Evolutionary conservation across 2,888 invertebrate species (phyloP), one percentile per base, ranked within the genome.

Genomic region (Venusia cambrica): DNA sequence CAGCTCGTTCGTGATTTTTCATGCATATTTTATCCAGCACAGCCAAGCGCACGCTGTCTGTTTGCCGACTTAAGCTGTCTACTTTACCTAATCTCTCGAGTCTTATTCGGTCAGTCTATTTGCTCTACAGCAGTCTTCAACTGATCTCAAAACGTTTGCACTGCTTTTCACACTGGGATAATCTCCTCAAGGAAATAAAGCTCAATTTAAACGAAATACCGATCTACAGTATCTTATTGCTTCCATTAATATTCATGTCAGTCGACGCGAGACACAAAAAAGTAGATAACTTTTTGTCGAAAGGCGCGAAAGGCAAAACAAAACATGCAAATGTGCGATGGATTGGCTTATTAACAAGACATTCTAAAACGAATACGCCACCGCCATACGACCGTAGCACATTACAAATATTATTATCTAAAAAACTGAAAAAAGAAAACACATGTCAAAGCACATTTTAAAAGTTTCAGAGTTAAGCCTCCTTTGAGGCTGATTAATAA

Each of bases 261-360:
- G 24, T 39, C 18, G 22, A 15, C 21, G 25, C 13, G 26, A 14
- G 32, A 22, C 35, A 32, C 18, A 30, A 36, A 45, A 38, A 42
- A 30, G 22, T 33, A n/a, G 31, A 11, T 35, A 31, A 22, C 18
- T 31, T 28, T 31, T 38, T 38, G 20, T 6, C 12, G 20, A 22
- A 38, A 30, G 11, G 18, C 12, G 33, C 17, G 29, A 22, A 8
- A 34, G 24, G 18, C 25, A 30, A 29, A 26, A 34, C 33, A 28
- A 39, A 41, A 29, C 29, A 42, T 42, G 42, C 28, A 39, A 46
- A 42, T 42, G 18, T 3, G 26, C 10, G 8, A 36, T 45, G 25
- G 27, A 29, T 38, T 8, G 18, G 19, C 28, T 29, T 9, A 36
- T 9, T 39, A 25, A 14, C 26, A 11, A 26, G 15, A 22, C 6